Evolutionary conservation across 2,888 invertebrate genomes (phyloP).

Genomic region (Drosophila cognata): DNA sequence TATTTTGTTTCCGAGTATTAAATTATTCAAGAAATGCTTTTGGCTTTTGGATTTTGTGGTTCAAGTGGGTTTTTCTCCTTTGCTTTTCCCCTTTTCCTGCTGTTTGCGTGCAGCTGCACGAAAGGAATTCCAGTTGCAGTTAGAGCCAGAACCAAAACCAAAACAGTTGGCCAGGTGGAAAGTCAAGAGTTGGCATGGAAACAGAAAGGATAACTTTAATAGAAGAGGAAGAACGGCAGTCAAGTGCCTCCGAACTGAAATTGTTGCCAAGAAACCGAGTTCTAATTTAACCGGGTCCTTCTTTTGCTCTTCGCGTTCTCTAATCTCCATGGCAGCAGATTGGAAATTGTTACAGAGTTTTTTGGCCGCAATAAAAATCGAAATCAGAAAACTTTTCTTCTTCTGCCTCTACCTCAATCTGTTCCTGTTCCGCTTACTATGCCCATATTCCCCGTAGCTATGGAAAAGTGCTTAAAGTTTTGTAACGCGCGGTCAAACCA

Average conservation of each 20-base stretch:
- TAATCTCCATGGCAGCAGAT: constrained; percentile 51
- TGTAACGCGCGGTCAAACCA: constrained; percentile 36
- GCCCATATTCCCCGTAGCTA: constrained; percentile 18
- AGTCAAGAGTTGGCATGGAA: constrained; percentile 42
- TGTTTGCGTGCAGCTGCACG: constrained; percentile 47
- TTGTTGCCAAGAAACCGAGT: constrained; percentile 75
- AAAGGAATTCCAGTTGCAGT: constrained; percentile 36
- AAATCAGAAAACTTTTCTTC: constrained; percentile 66
- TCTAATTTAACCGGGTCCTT: constrained; percentile 25
- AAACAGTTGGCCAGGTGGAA: constrained; percentile 33
- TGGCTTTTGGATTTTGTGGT: constrained; percentile 60
- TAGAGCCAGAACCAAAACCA: constrained; percentile 8
- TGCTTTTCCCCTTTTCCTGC: neutral
- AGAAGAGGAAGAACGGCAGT: constrained; percentile 37
- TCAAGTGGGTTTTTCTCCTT: constrained; percentile 46
- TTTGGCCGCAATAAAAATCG: constrained; percentile 72
- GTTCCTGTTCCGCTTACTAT: neutral
- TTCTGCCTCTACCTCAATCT: constrained; percentile 3
- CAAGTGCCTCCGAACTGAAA: constrained; percentile 66
- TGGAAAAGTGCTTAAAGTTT: constrained; percentile 55
- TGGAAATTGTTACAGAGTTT: constrained; percentile 41
- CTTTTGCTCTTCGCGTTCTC: neutral
- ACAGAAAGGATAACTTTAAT: constrained; percentile 7
- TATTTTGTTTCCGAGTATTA: constrained; percentile 51
- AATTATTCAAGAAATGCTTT: constrained; percentile 58